Evolutionary conservation across 2,888 invertebrate species (phyloP).

Genomic region (Philhelius pedissequus): DNA sequence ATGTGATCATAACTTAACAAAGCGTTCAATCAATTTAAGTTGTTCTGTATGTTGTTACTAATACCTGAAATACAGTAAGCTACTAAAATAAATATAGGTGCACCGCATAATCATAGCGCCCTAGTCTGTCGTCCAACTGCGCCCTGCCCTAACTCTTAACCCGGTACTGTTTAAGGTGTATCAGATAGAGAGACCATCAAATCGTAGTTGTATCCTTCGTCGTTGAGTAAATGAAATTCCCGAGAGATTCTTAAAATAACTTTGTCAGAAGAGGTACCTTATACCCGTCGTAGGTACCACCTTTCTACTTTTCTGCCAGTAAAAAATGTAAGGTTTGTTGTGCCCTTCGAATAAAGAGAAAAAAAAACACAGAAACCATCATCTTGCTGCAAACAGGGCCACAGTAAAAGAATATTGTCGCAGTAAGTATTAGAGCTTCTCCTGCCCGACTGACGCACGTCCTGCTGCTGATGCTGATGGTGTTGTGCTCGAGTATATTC

Average conservation of each 20-base stretch:
- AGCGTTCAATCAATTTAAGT: too few species aligned
- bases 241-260: not conserved
- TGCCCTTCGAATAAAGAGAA: not conserved
- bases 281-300: too few species aligned
- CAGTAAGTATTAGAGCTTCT: constrained; percentile 4
- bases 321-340: not conserved
- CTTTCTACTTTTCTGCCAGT: not conserved
- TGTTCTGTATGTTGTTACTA: too few species aligned
- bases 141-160: too few species aligned
- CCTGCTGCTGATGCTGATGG: too few species aligned
- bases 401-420: constrained; percentile 17
- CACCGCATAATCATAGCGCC: too few species aligned
- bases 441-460: not conserved
- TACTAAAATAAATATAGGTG: too few species aligned
- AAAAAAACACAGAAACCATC: not conserved
- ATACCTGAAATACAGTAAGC: too few species aligned
- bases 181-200: constrained; percentile 13
- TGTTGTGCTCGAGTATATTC: not conserved
- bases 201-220: constrained; percentile 1
- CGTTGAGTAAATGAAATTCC: constrained; percentile 29
- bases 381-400: not conserved
- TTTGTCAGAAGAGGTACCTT: not conserved
- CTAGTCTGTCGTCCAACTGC: too few species aligned
- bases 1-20: too few species aligned
- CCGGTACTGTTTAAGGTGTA: constrained; percentile 3